Conservation (phyloP, 2,113 vertebrate genomes). For the Ictalurus punctatus region DNA sequence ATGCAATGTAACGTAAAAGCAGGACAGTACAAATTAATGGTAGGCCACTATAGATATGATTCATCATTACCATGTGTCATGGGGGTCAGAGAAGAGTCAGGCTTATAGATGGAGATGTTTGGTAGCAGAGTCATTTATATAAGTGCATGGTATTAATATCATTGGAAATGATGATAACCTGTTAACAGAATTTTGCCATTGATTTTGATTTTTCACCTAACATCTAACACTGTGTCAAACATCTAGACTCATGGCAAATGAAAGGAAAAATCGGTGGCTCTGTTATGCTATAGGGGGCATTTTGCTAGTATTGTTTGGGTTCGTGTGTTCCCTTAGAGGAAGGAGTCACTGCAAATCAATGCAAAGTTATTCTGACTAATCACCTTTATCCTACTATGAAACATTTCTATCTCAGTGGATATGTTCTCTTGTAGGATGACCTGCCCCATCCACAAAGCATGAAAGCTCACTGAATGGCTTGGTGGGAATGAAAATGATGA, state of each 20-base stretch:
- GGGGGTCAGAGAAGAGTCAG: neutral
- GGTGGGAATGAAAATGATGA: neutral
- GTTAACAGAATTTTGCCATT: neutral
- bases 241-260: neutral
- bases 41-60: constrained; percentile 11
- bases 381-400: neutral
- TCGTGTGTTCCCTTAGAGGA: too few species aligned
- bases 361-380: neutral
- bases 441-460: neutral
- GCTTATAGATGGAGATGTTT: constrained; percentile 2
- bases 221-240: neutral
- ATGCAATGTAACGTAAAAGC: constrained; percentile 13
- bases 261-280: neutral
- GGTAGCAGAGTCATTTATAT: constrained; percentile 13
- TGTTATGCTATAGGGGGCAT: neutral
- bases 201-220: neutral
- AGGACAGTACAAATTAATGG: constrained; percentile 37
- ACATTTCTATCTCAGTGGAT: neutral
- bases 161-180: neutral
- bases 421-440: neutral
- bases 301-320: neutral
- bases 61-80: neutral
- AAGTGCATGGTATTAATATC: neutral
- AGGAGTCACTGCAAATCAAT: neutral
- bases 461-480: neutral